phyloP scores from a whole-genome alignment of 2,888 invertebrate species.

The Leptogaster cylindrica region DNA sequence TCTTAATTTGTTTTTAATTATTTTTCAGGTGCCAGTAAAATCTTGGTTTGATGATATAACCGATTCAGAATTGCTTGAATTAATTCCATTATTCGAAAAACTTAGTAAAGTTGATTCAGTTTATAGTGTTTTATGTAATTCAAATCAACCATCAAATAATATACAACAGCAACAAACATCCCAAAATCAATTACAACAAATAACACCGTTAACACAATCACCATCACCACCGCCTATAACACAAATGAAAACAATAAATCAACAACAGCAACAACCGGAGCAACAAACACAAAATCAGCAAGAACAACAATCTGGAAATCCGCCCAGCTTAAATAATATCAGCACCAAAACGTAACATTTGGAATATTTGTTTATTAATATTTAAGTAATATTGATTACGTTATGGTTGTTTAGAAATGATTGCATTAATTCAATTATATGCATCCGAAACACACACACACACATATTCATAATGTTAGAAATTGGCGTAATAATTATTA shows the following conservation, averaged over 20 bases:
- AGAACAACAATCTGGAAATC: conserved; percentile 56
- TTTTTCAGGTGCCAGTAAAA: conserved; percentile 90
- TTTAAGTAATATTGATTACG: conserved; percentile 54
- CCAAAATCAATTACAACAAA: conserved; percentile 52
- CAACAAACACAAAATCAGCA: conserved; percentile 49
- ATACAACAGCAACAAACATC: conserved; percentile 52
- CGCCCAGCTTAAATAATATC: conserved; percentile 61
- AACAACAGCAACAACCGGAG: conserved; percentile 49
- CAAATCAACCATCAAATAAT: conserved; percentile 75
- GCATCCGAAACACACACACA: conserved; percentile 3
- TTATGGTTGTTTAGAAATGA: not conserved
- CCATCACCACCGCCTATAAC: conserved; percentile 51
- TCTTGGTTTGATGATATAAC: conserved; percentile 99
- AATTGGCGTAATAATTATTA: too few species aligned
- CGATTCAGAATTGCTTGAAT: conserved; percentile 94
- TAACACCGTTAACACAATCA: conserved; percentile 52
- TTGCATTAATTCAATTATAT: conserved; percentile 6
- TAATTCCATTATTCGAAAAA: conserved; percentile 98
- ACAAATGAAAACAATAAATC: conserved; percentile 53
- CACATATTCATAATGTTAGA: conserved; percentile 32
- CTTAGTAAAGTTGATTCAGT: conserved; percentile 96
- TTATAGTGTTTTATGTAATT: conserved; percentile 92
- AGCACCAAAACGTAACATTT: conserved; percentile 63
- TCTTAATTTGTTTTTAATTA: too few species aligned
- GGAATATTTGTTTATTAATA: conserved; percentile 63